Evolutionary conservation across 2,797 vertebrate species (phyloP).

Genomic region (Myotis findleyi): DNA sequence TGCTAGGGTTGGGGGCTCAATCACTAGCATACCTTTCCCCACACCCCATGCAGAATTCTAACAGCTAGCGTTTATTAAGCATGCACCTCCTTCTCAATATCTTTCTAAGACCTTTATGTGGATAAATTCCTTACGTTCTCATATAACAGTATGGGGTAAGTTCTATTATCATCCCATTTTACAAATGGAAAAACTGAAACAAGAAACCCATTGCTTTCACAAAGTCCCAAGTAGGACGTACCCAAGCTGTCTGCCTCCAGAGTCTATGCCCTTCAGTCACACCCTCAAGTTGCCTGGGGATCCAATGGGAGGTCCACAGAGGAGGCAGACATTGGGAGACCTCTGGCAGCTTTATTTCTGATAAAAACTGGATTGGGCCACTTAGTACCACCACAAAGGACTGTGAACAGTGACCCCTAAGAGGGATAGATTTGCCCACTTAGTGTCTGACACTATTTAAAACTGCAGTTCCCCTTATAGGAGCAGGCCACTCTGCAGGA

Average conservation of each 20-base stretch:
- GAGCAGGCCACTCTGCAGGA: background rate
- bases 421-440: background rate
- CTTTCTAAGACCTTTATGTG: background rate
- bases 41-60: background rate
- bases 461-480: background rate
- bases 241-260: background rate
- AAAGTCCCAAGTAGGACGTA: background rate
- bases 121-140: slow-evolving; percentile 21
- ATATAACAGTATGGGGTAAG: background rate
- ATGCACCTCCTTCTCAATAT: background rate
- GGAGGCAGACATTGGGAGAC: background rate
- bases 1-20: background rate
- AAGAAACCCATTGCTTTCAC: background rate
- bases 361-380: background rate
- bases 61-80: background rate
- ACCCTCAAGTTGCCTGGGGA: accelerated
- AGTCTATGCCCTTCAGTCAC: accelerated
- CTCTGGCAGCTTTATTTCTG: background rate
- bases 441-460: background rate
- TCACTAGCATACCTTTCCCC: background rate
- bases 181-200: background rate
- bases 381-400: background rate
- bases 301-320: background rate
- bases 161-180: background rate
- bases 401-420: background rate